Evolutionary conservation across 1,140 invertebrate genomes (phyloP), one percentile per base, ranked within the genome.

Genomic region (Zelostemma sp.): DNA sequence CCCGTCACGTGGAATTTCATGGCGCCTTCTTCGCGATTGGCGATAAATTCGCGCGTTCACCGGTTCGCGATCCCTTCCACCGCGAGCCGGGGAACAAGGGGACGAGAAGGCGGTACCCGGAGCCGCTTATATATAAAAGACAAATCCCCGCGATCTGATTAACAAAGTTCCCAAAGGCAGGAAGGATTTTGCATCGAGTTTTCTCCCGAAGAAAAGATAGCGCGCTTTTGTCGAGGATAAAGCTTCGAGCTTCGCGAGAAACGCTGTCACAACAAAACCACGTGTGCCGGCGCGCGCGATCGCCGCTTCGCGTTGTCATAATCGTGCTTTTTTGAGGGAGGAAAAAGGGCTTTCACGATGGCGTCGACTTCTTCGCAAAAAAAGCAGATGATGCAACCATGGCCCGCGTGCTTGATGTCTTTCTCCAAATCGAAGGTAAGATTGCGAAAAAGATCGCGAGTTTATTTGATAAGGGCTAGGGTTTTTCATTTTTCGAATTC

Each of bases 371-470:
- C 65, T 47, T 77, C 80, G 11, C 70, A 75, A 33, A 79, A 77
- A 51, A 78, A 78, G 56, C 81, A 82, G 57, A 84, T 84, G 62
- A 82, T 85, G 80, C 82, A 84, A 48, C 81, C 81, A 79, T 85
- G 83, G 83, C 83, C 83, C 16, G 59, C 84, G 35, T 84, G 80
- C 54, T 63, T 85, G 51, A 61, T 81, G 63, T 63, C 76, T 50
- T 75, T 82, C 56, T 53, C 76, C 48, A 81, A 77, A 62, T 47
- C 73, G 33, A 82, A 81, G 80, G 83, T 85, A 80, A 81, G 25
- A 28, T 28, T 28, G 3, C 25, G 25, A 28, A 28, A 3, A 28
- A 4, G 25, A 3, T 28, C 25, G 25, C 8, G 25, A 28, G 25
- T n/a, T n/a, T n/a, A n/a, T n/a, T n/a, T n/a, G n/a, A n/a, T n/a